These are phyloP conservation scores for Actinemys pallida DNA, from an alignment of 2,113 vertebrate genomes.

Conservation along the genomic window DNA sequence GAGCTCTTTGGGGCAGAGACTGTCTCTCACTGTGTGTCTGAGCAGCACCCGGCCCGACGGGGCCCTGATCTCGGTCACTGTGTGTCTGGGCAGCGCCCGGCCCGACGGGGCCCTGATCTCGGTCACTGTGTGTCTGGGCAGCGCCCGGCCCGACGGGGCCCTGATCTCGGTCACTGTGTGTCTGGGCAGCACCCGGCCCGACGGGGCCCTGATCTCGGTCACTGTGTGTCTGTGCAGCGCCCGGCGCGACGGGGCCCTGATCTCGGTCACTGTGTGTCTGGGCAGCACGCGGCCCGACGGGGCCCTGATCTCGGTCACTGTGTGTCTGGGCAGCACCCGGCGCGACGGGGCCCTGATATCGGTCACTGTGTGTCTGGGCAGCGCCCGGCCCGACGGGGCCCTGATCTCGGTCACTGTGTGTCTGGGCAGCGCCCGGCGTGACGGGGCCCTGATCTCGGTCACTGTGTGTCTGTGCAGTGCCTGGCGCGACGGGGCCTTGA, in stretches of 20 bases:
- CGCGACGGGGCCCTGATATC: accelerated
- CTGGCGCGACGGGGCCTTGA: no score
- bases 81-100: no score
- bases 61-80: no score
- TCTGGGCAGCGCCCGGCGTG: no score
- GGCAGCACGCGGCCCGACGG: accelerated
- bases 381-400: accelerated
- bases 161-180: background rate
- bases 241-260: accelerated
- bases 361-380: no score
- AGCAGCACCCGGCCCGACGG: accelerated
- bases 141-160: no score
- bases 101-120: no score
- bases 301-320: no score
- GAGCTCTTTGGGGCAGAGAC: background rate
- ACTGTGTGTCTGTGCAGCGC: background rate
- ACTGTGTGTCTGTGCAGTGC: background rate
- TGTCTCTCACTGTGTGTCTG: background rate
- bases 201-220: background rate
- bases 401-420: background rate
- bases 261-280: no score
- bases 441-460: no score
- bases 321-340: background rate
- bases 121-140: no score
- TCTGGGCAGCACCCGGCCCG: accelerated